Base-by-base conservation (phyloP, 1,140 invertebrate genomes). In the Thalassaphorura encarpata region DNA sequence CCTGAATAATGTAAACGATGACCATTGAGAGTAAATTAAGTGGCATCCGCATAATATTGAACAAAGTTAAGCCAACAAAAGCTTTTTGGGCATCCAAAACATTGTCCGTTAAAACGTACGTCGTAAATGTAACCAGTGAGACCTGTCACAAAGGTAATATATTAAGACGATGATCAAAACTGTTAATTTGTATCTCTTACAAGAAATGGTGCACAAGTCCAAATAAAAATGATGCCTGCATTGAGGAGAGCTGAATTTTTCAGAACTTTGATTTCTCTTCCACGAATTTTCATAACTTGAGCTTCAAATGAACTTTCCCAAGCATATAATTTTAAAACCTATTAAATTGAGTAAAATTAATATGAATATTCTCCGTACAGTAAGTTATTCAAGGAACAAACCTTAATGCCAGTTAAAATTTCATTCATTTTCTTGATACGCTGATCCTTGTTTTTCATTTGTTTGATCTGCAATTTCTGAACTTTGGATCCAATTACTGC, bases 31-130 rank as follows among this genome's bases (percentile, higher is more conserved):
- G 93, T 72, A 96, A 94, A 68, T 93, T 81, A 64, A 66, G 15
- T 8, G 24, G 48, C 24, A 42, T n/a, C n/a, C 67, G 66, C 56
- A 99, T 81, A 66, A 98, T 92, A 76, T 98, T 97, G 79, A 99
- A 98, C 67, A 98, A 81, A 69, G 93, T 88, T 64, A 99, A 78
- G 63, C 94, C 90, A 59, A 98, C 94, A 78, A 99, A 99, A 63
- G 89, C 95, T 68, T 81, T 93, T 70, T 81, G 79, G 65, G 92
- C 85, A 71, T 92, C 84, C 68, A 98, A 76, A 54, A 89, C 77
- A 70, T 89, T 83, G 16, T 68, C 70, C 1, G 68, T 53, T 70
- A 93, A 73, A 66, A 94, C 84, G 75, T 83, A 95, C 54, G 88
- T 89, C 64, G 85, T 85, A 73, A 97, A 98, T 66, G 91, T 88